Evolutionary conservation across 2,113 vertebrate species (phyloP).

Genomic region (Odocoileus virginianus): DNA sequence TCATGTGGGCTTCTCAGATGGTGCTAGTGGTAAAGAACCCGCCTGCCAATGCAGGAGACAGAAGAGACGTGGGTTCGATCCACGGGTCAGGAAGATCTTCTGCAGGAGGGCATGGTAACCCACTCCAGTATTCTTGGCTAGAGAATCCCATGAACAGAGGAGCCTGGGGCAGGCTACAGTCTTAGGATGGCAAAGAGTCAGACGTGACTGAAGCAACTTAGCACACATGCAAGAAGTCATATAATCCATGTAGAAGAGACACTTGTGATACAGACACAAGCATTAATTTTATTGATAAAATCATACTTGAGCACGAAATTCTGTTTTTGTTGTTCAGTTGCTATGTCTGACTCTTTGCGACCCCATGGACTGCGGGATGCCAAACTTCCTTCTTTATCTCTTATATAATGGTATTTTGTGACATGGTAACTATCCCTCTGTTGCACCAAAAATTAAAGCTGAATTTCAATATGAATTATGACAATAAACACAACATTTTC

Average conservation of each 20-base stretch:
- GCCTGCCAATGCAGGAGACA: not conserved
- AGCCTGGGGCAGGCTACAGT: not conserved
- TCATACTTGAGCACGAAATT: not conserved
- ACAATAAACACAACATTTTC: not conserved
- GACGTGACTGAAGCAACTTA: not conserved
- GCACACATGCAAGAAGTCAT: not conserved
- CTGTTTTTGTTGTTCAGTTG: not conserved
- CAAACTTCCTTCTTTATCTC: not conserved
- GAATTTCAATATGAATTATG: not conserved
- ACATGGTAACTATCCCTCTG: not conserved
- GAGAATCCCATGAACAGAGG: not conserved
- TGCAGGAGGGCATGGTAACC: not conserved
- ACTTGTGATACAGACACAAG: not conserved
- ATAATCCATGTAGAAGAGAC: not conserved
- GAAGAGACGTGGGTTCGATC: not conserved
- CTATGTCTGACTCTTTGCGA: not conserved
- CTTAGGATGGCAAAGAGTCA: not conserved
- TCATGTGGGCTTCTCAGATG: not conserved
- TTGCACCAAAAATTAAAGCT: not conserved
- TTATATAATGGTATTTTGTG: not conserved
- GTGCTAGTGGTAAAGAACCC: not conserved
- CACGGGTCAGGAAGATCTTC: not conserved
- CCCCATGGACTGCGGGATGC: not conserved
- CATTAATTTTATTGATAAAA: not conserved
- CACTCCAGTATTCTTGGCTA: not conserved